Evolutionary conservation across 2,113 vertebrate genomes (phyloP), one percentile per base, ranked within the genome.

Genomic region (Xiphophorus maculatus): DNA sequence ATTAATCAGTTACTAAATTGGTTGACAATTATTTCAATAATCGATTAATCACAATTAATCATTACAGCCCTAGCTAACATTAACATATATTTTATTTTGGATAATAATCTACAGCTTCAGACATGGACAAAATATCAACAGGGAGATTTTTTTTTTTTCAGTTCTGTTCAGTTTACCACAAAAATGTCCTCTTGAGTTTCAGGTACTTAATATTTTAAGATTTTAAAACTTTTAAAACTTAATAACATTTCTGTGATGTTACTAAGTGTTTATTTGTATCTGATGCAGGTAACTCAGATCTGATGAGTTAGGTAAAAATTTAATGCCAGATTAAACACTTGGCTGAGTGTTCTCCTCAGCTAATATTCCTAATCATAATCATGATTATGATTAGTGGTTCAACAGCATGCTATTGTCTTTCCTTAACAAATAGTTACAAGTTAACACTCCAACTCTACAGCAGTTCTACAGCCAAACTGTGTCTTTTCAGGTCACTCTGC

Each of bases 401-500:
- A 27, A 27, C 58, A 61, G 60, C n/a, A 44, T 44, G 42, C 42
- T 17, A 15, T 54, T 25, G 5, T 25, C 22, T 54, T 54, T 54
- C 0, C 17, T 22, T 54, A 22, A 7, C 17, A 8, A 54, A 19
- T 8, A 25, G 17, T 7, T 54, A 40, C 25, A 27, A 2, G 5
- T 6, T 37, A 63, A 32, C 32, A 66, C 19, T 10, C 1, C 11
- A 14, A 27, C n/a, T 13, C 10, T 10, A 1, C 0, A 15, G 40
- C 61, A 76, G 76, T 44, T 70, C n/a, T 30, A 63, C 32, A 35
- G 71, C 42, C 37, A 9, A 78, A 13, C 44, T 51, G 61, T 64
- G 74, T 32, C 14, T 19, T 19, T 19, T 33, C 66, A 79, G 75
- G 42, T 74, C 71, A 73, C 73, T 70, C 85, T 80, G 73, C 89